Conservation (phyloP, 2,797 vertebrate species). For the Podargus strigoides region DNA sequence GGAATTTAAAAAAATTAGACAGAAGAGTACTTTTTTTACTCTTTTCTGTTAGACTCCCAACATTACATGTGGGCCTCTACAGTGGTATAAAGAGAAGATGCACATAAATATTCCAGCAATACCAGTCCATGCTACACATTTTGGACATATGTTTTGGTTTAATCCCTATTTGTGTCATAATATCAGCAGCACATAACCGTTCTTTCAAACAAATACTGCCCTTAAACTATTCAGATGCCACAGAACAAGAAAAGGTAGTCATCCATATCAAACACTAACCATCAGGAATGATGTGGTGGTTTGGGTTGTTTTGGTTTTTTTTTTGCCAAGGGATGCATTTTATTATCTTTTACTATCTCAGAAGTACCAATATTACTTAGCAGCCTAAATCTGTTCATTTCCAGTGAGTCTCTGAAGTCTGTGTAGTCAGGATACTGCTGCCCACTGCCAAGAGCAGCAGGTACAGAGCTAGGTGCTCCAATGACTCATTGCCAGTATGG, state of each 20-base stretch:
- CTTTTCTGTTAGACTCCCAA: not conserved
- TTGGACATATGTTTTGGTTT: not conserved
- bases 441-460: not conserved
- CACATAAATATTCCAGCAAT: not conserved
- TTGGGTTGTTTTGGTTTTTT: not conserved
- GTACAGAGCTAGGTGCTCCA: not conserved
- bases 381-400: not conserved
- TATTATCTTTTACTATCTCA: not conserved
- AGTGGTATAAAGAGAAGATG: not conserved
- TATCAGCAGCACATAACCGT: not conserved
- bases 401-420: not conserved
- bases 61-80: rapidly evolving
- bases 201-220: not conserved
- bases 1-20: not conserved
- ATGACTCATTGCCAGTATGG: not conserved
- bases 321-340: not conserved
- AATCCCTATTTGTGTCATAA: not conserved
- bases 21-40: not conserved
- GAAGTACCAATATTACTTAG: not conserved
- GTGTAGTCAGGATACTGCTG: not conserved
- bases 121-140: not conserved
- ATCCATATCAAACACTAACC: not conserved
- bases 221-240: not conserved
- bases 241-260: not conserved
- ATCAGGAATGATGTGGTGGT: not conserved